phyloP scores from a whole-genome alignment of 2,888 invertebrate species.

The Anthophora plumipes region DNA sequence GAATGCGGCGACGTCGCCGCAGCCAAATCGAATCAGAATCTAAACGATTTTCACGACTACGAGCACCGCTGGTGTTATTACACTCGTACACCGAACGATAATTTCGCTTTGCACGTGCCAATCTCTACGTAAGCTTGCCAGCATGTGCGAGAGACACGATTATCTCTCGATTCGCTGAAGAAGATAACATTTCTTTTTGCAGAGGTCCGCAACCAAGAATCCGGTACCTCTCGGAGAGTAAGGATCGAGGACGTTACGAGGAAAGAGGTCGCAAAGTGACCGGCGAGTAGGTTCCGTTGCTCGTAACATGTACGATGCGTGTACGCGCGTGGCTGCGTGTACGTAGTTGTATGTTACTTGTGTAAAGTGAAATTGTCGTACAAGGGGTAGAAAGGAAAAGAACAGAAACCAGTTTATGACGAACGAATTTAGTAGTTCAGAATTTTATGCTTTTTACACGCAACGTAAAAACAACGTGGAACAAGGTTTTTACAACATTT shows the following conservation, averaged over 20 bases:
- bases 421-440: constrained; percentile 32
- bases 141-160: too few species aligned
- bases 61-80: neutral
- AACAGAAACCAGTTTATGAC: neutral
- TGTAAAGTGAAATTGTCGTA: neutral
- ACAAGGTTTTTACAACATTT: constrained; percentile 73
- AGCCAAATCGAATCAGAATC: neutral
- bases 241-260: neutral
- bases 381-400: neutral
- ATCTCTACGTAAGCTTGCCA: constrained; percentile 18
- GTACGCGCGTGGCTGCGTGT: too few species aligned
- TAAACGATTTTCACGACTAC: neutral
- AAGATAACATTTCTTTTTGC: neutral
- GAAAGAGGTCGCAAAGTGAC: neutral
- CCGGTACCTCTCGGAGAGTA: neutral
- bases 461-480: constrained; percentile 7
- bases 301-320: neutral
- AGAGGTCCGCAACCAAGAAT: neutral
- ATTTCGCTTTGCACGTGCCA: neutral
- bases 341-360: too few species aligned
- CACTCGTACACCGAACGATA: neutral
- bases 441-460: neutral
- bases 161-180: neutral
- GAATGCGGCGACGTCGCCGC: constrained; percentile 29
- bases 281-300: constrained; percentile 2